phyloP scores from a whole-genome alignment of 2,113 vertebrate genomes.

The Apodemus speciosus region DNA sequence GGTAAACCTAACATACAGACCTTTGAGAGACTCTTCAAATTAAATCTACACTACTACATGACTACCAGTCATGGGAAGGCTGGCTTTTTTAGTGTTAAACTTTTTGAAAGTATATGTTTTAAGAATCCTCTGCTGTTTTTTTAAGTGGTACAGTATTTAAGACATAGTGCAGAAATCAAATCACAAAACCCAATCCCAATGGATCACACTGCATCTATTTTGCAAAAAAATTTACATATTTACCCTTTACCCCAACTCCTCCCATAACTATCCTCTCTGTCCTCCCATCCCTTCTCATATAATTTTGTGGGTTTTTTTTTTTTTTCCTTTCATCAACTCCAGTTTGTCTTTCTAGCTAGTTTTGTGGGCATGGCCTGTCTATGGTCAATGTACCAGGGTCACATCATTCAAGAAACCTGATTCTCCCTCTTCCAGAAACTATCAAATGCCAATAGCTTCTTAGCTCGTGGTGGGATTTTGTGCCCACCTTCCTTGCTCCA shows the following conservation, averaged over 20 bases:
- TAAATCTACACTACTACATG: background rate
- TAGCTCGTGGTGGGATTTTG: background rate
- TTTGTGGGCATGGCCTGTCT: background rate
- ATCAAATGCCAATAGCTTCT: background rate
- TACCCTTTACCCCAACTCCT: background rate
- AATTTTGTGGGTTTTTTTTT: background rate
- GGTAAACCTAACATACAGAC: background rate
- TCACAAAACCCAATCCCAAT: background rate
- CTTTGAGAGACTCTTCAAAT: background rate
- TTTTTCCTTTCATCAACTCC: background rate
- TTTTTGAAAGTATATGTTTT: background rate
- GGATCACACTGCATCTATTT: background rate
- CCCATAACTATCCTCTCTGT: background rate
- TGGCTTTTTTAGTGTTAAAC: constrained; percentile 32
- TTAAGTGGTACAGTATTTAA: background rate
- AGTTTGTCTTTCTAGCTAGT: background rate
- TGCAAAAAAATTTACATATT: background rate
- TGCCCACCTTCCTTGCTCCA: background rate
- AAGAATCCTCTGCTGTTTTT: background rate
- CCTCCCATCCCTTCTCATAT: background rate
- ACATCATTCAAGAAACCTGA: background rate
- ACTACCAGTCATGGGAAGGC: constrained; percentile 33
- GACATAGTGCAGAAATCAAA: background rate
- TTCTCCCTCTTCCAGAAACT: background rate
- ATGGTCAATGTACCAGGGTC: background rate